phyloP scores from a whole-genome alignment of 2,888 invertebrate genomes.

The Sinelater perroti region DNA sequence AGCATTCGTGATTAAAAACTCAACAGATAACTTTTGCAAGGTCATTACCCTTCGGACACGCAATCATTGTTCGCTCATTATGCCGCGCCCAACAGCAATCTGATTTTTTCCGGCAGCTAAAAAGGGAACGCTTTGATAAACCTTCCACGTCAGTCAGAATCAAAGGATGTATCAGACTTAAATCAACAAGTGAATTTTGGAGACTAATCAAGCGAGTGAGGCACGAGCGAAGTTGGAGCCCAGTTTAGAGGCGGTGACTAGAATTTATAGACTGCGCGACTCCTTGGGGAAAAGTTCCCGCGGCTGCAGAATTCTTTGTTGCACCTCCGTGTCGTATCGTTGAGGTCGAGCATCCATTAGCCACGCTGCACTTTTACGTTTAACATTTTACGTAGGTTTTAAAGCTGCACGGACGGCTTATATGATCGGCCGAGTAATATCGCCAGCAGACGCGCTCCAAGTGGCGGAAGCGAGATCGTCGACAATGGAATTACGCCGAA shows the following conservation, averaged over 20 bases:
- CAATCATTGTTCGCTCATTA: too few relatives aligned
- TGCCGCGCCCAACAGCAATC: too few relatives aligned
- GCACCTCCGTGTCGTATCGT: slow-evolving; percentile 1
- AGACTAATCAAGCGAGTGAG: slow-evolving; percentile 34
- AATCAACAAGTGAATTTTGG: slow-evolving; percentile 34
- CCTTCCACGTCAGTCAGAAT: too few relatives aligned
- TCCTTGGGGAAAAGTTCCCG: slow-evolving; percentile 25
- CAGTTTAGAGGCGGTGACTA: slow-evolving; percentile 33
- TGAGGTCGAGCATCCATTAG: background rate
- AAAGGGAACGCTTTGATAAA: too few relatives aligned
- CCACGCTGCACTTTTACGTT: background rate
- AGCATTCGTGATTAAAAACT: too few relatives aligned
- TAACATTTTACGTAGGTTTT: too few relatives aligned
- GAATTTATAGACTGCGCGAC: slow-evolving; percentile 29
- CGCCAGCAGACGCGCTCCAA: background rate
- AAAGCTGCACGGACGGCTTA: too few relatives aligned
- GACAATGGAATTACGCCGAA: slow-evolving; percentile 33
- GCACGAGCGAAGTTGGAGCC: slow-evolving; percentile 28
- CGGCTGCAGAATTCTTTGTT: slow-evolving; percentile 27
- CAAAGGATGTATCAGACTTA: slow-evolving; percentile 10
- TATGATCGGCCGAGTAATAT: background rate
- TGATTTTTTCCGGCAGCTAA: too few relatives aligned
- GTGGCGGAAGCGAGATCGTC: slow-evolving; percentile 28
- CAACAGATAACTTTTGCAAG: too few relatives aligned
- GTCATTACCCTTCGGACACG: too few relatives aligned